phyloP scores from a whole-genome alignment of 2,113 vertebrate genomes.

The Falco punctatus region DNA sequence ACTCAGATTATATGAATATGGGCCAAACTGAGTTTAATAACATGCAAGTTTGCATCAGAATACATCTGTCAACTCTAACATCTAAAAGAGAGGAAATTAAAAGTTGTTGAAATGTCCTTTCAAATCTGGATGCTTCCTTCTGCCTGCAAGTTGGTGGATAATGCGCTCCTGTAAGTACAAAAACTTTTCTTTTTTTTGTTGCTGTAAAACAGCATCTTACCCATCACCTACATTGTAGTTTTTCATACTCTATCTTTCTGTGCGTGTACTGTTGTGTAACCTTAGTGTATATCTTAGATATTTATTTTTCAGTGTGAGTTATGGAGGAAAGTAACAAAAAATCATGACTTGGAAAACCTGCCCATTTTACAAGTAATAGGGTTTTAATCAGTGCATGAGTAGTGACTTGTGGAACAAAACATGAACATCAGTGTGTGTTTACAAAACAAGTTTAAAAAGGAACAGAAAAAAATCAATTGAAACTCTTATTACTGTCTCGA shows the following conservation, averaged over 20 bases:
- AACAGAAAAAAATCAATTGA: not conserved
- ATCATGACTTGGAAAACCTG: not conserved
- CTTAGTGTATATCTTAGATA: fast-evolving
- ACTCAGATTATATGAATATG: not conserved
- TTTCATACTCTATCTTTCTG: not conserved
- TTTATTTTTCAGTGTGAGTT: not conserved
- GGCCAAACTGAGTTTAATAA: not conserved
- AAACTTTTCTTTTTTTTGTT: not conserved
- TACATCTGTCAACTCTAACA: not conserved
- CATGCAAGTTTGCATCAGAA: not conserved
- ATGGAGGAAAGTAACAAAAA: not conserved
- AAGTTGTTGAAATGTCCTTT: conserved; percentile 5
- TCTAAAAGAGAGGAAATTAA: conserved; percentile 26
- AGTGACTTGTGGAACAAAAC: not conserved
- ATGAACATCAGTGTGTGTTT: not conserved
- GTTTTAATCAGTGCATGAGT: not conserved
- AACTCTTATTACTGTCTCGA: not conserved
- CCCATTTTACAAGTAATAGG: not conserved
- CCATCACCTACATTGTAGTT: not conserved
- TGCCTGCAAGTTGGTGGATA: not conserved
- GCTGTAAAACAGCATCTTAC: not conserved
- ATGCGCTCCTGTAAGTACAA: fast-evolving
- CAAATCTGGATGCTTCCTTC: not conserved
- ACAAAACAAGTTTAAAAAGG: not conserved
- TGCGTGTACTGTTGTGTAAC: not conserved